Evolutionary conservation across 2,888 invertebrate species (phyloP), one percentile per base, ranked within the genome.

Genomic region (Eupithecia tripunctaria): DNA sequence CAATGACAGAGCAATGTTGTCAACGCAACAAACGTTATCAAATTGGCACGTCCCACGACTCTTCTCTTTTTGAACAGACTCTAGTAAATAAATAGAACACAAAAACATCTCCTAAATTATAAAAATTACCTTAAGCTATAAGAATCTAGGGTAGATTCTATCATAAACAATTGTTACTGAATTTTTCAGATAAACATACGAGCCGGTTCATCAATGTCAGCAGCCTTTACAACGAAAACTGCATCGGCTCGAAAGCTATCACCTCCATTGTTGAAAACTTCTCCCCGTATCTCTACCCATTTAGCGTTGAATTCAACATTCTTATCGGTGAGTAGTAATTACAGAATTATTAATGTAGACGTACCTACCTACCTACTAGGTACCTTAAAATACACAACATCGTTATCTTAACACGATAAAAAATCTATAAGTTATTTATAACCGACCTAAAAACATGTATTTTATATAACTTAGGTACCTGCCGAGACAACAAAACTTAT

Each of bases 301-400:
- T 97, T 87, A 97, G 96, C 77, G 96, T 97, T 38, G 97, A 97
- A 88, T 97, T 96, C 89, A 97, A 96, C 88, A 96, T 97, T 83
- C 95, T 97, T 74, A 96, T 97, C 71, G 96, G 96, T 96, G 90
- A 77, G 84, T 27, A 51, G 21, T 51, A 2, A 21, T 47, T 8
- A 8, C n/a, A n/a, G 2, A 5, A 2, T 18, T 18, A 43, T 18
- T 47, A 6, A 47, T 18, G n/a, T 43, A 43, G 7, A 18, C 18
- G n/a, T 43, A 7, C n/a, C 5, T 18, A 43, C 5, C 6, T 18
- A 43, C 5, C n/a, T 43, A 43, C 47, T 41, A 41, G 15, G 41
- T 15, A 41, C 18, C 43, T 18, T 18, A 43, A n/a, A 10, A 47
- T 21, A 47, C n/a, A n/a, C 47, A 47, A 47, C 2, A 47, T 8